A percentile compares a stretch with the other conserved stretches of the same genome.
phyloP scores from a whole-genome alignment of 2,888 invertebrate species.

The Chrysotoxum bicinctum region DNA sequence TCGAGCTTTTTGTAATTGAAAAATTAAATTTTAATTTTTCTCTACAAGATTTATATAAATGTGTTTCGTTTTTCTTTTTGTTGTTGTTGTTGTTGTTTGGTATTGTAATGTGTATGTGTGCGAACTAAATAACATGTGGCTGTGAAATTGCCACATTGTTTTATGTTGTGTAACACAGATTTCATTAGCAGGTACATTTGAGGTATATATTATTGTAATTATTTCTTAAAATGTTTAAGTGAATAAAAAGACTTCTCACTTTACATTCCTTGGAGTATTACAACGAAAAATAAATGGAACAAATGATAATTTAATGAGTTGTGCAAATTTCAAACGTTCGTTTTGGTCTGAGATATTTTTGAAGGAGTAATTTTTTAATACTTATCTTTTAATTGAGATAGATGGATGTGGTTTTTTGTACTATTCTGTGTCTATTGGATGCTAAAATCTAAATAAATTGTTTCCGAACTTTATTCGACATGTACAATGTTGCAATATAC shows the following conservation, averaged over 20 bases:
- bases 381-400: no score
- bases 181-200: background rate
- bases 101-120: background rate
- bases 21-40: conserved; percentile 28
- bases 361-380: no score
- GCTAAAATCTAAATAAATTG: no score
- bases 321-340: no score
- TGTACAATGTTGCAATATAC: no score
- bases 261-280: background rate
- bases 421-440: no score
- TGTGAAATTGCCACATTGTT: background rate
- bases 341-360: no score
- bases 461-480: no score
- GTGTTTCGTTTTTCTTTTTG: background rate
- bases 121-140: background rate
- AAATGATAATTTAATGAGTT: no score
- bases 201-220: conserved; percentile 7
- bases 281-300: no score
- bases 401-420: no score
- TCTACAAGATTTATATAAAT: background rate
- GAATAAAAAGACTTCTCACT: background rate
- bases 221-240: conserved; percentile 1
- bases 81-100: background rate
- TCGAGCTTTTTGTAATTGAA: conserved; percentile 53
- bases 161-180: background rate